phyloP scores from a whole-genome alignment of 2,888 invertebrate genomes.

The Schizotus pectinicornis region DNA sequence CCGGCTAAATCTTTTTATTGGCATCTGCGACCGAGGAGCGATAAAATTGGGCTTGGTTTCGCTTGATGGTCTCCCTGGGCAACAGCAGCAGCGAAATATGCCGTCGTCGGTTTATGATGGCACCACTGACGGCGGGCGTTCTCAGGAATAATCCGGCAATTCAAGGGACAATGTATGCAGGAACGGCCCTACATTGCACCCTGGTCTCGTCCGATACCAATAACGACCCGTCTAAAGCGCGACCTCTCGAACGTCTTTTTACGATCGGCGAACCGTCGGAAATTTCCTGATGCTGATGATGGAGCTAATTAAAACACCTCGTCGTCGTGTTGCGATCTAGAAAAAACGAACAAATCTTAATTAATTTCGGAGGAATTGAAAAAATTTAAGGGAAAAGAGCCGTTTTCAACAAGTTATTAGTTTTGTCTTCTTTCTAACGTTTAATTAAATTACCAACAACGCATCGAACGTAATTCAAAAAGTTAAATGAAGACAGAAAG shows the following conservation, averaged over 20 bases:
- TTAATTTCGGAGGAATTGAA: constrained; percentile 13
- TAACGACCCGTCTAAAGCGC: constrained; percentile 9
- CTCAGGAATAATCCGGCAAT: constrained; percentile 21
- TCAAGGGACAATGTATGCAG: constrained; percentile 23
- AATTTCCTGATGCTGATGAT: constrained; percentile 8
- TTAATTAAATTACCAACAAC: constrained; percentile 34
- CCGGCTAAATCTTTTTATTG: constrained; percentile 33
- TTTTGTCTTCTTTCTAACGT: constrained; percentile 11
- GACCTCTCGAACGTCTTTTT: constrained; percentile 10
- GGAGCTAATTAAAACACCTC: constrained; percentile 10
- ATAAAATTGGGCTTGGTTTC: constrained; percentile 26
- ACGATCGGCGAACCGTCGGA: constrained; percentile 1
- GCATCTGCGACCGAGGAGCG: constrained; percentile 33
- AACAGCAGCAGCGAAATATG: constrained; percentile 22
- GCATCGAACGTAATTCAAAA: constrained; percentile 21
- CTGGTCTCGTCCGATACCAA: constrained; percentile 15
- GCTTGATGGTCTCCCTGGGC: constrained; percentile 17
- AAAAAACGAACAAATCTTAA: background rate
- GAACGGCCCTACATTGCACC: constrained; percentile 14
- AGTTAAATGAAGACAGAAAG: constrained; percentile 27
- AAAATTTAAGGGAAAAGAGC: constrained; percentile 12
- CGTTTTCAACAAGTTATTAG: constrained; percentile 17
- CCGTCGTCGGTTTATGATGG: constrained; percentile 16
- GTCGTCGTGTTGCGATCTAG: background rate
- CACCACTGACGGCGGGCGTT: constrained; percentile 6